Conservation (phyloP, 1,140 invertebrate species). For the Chionoecetes opilio region DNA sequence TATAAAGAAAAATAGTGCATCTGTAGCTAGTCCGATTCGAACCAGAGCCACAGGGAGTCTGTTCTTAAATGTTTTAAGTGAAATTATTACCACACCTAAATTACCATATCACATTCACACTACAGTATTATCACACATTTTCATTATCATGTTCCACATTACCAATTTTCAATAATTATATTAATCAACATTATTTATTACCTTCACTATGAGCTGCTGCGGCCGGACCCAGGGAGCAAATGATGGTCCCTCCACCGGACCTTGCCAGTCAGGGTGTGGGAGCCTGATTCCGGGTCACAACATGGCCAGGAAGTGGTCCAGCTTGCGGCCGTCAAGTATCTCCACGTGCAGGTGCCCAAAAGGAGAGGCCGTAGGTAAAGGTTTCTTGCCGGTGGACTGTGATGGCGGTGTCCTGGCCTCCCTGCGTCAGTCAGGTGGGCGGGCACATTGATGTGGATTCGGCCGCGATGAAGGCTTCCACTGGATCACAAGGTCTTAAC, state of each 20-base stretch:
- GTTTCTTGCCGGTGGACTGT: constrained; percentile 43
- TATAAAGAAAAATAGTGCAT: no score
- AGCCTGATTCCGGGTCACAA: background rate
- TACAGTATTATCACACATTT: no score
- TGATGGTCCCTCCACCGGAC: constrained; percentile 17
- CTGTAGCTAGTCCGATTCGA: no score
- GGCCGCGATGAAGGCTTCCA: no score
- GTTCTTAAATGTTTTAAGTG: no score
- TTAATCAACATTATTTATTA: no score
- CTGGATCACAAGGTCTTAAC: background rate
- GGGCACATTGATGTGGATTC: background rate
- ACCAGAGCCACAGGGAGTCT: no score
- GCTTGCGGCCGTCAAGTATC: background rate
- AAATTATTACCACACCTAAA: no score
- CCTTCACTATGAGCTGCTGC: background rate
- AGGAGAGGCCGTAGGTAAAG: background rate
- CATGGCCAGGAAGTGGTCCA: background rate
- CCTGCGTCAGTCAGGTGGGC: background rate
- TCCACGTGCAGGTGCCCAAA: background rate
- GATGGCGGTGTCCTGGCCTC: background rate
- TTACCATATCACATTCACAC: no score
- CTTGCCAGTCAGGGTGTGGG: background rate
- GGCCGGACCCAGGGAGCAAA: constrained; percentile 23
- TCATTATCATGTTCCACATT: no score
- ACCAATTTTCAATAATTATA: no score